Base-by-base conservation (phyloP, 2,113 vertebrate species). In the Lepus americanus region DNA sequence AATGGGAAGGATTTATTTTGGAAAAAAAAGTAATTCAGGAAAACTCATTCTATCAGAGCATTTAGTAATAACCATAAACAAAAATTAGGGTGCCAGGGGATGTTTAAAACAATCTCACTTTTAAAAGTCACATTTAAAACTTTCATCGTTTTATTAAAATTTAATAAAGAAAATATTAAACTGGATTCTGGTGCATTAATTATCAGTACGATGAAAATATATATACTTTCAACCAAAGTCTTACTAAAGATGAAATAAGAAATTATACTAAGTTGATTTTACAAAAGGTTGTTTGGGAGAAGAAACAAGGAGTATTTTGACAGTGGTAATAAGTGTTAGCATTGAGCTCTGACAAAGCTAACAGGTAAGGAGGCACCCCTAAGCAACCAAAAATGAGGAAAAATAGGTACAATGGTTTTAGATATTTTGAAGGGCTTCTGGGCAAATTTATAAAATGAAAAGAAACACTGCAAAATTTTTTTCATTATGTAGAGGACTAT, bases 81-180 rank as follows among this genome's bases (percentile, higher is more conserved):
- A 93, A 96, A 94, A 96, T 81, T 66, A 90, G 31, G 49, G 16
- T 85, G 64, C 44, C 27, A 64, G 6, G 55, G 49, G 36, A 91
- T 94, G 51, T 80, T 95, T 89, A 87, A 89, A 96, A 89, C 5
- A 84, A 95, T 63, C 53, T 93, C 89, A 95, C 51, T 91, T 76
- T 22, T 33, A 63, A 87, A 91, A 23, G 63, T 8, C 31, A 27
- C 16, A 61, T 39, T 53, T n/a, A 90, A 74, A 39, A 74, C 2
- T 67, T 90, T 67, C 36, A 66, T 66, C 87, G 78, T 78, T 93
- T 66, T 83, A 59, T 67, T 77, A 87, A 78, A 51, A 19, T 91
- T 87, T 55, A 92, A 63, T 55, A 66, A 82, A 93, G 36, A 88
- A 93, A 95, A 85, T 9, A 82, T 10, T 91, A 82, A 93, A 76